Evolutionary conservation across 2,797 vertebrate species (phyloP), one percentile per base, ranked within the genome.

Genomic region (Takifugu rubripes): DNA sequence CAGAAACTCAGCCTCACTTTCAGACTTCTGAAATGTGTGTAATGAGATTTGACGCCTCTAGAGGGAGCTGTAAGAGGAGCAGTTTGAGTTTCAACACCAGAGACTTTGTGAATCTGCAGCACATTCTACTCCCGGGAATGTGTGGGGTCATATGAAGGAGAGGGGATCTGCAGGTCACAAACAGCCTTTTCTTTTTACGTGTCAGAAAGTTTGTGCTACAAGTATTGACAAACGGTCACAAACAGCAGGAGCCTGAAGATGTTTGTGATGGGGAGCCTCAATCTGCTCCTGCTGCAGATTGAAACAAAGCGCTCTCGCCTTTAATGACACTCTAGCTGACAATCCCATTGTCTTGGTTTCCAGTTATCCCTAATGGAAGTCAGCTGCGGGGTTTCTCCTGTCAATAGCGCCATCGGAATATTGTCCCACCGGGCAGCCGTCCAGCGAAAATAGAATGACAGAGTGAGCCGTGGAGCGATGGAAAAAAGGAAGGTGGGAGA

Each of bases 331-430:
- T 62, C 49, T 64, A 81, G 68, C 78, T 82, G 81, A 86, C 77
- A 70, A 63, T 68, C 60, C 56, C 70, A 72, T 68, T 73, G 77
- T 84, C 57, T 72, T 51, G 70, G 56, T 62, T 80, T 75, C 66
- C 74, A 72, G 67, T 72, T 85, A 59, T 69, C 68, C 61, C 60
- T 82, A 81, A 86, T 86, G 82, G 69, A 86, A 82, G 60, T 82
- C 79, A 84, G 81, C 77, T 85, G 85, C 62, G 59, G 49, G 44
- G 36, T 53, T 67, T 70, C 79, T 72, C 70, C 74, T 77, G 44
- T 71, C 68, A 59, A 70, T 56, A 77, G 70, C 52, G 44, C 62
- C 71, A 53, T 83, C 66, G 65, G 67, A 74, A 50, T 61, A 74
- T 60, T 58, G 69, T 74, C 79, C 84, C 76, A 64, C 53, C 63